Evolutionary conservation across 2,113 vertebrate genomes (phyloP).

Genomic region (Lophotis ruficrista): DNA sequence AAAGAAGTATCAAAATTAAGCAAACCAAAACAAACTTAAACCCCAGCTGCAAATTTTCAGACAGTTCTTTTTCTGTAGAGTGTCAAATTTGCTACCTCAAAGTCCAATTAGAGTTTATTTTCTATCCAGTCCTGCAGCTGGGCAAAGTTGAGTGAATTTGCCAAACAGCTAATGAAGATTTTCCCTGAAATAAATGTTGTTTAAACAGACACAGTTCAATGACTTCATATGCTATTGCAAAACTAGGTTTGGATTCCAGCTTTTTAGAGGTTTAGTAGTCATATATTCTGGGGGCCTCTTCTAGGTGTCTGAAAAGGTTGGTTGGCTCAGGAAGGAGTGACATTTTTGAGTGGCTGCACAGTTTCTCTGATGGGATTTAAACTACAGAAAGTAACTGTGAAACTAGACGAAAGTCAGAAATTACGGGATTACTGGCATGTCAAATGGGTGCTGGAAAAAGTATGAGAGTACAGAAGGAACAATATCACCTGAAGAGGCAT

Average conservation of each 20-base stretch:
- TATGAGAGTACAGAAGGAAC: background rate
- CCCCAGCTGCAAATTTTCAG: conserved; percentile 52
- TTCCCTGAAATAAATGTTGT: conserved; percentile 44
- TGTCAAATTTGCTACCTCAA: conserved; percentile 52
- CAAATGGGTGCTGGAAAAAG: background rate
- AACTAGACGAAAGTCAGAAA: background rate
- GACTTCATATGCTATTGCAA: background rate
- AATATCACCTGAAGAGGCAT: background rate
- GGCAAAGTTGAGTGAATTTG: conserved; percentile 47
- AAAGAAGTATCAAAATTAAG: conserved; percentile 59
- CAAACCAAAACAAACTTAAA: conserved; percentile 58
- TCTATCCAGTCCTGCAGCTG: conserved; percentile 50
- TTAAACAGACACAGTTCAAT: conserved; percentile 42
- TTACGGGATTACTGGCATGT: background rate
- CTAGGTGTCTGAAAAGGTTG: background rate
- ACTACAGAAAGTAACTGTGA: background rate
- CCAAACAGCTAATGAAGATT: conserved; percentile 59
- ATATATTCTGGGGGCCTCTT: background rate
- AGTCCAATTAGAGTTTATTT: conserved; percentile 61
- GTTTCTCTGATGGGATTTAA: background rate
- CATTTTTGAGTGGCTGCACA: background rate
- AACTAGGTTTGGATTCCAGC: background rate
- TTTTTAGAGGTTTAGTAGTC: background rate
- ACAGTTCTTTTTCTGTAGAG: conserved; percentile 36
- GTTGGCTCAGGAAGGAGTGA: background rate